phyloP scores from a whole-genome alignment of 2,113 vertebrate species.

The Climacteris rufus region DNA sequence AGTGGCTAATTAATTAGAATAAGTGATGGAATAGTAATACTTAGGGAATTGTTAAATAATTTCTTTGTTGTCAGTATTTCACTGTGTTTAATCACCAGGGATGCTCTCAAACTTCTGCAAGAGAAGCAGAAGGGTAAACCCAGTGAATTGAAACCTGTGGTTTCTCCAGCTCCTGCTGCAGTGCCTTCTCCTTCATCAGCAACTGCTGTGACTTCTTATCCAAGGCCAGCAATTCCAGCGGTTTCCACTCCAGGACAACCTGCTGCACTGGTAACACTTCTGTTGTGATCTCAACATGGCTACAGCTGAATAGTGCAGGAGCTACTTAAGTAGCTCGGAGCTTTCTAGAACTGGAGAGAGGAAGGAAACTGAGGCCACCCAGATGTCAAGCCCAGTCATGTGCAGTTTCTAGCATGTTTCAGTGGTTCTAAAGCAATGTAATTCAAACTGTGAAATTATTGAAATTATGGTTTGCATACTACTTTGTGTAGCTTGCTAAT shows the following conservation, averaged over 20 bases:
- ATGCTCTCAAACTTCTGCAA: slow-evolving; percentile 87
- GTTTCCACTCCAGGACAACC: slow-evolving; percentile 84
- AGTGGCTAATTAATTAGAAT: not conserved
- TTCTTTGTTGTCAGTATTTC: not conserved
- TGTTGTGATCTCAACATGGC: not conserved
- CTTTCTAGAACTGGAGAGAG: not conserved
- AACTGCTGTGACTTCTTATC: slow-evolving; percentile 36
- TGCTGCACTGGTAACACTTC: slow-evolving; percentile 72
- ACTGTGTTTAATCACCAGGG: slow-evolving; percentile 72
- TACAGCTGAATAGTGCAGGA: not conserved
- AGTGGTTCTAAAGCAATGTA: not conserved
- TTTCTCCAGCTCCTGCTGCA: slow-evolving; percentile 23
- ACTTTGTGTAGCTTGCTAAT: not conserved
- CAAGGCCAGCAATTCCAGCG: slow-evolving; percentile 80
- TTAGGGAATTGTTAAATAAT: not conserved
- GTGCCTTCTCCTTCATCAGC: not conserved
- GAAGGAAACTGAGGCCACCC: not conserved
- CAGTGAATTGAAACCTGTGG: slow-evolving; percentile 6
- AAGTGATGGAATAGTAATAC: not conserved
- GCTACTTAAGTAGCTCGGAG: not conserved
- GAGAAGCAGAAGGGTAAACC: slow-evolving; percentile 63
- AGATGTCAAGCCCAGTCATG: not conserved
- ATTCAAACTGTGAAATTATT: not conserved
- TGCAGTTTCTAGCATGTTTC: not conserved
- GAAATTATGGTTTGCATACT: not conserved